phyloP scores from a whole-genome alignment of 2,797 vertebrate genomes.

The Sebastes kiyomatsui region DNA sequence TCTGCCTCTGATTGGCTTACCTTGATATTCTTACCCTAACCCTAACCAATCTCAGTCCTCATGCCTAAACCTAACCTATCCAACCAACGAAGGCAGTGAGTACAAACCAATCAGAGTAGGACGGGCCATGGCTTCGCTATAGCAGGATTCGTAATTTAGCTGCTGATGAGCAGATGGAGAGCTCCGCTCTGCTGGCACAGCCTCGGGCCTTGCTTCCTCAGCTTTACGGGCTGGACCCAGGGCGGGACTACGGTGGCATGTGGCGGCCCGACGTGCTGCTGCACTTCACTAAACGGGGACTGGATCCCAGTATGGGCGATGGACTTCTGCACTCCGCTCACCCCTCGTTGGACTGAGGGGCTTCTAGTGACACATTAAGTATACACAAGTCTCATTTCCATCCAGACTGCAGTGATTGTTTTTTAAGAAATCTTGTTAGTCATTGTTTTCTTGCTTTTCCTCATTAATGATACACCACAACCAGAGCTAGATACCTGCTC shows the following conservation, averaged over 20 bases:
- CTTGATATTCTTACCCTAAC: too few species aligned
- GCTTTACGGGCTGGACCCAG: not conserved
- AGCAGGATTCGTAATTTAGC: too few species aligned
- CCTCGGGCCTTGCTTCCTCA: not conserved
- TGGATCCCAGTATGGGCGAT: not conserved
- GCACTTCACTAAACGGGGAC: not conserved
- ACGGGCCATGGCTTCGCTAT: too few species aligned
- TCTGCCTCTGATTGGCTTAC: too few species aligned
- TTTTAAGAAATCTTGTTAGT: not conserved
- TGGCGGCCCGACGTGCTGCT: not conserved
- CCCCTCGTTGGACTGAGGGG: not conserved
- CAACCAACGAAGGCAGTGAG: too few species aligned
- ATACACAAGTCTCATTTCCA: not conserved
- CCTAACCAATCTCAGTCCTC: too few species aligned
- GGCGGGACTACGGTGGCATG: not conserved
- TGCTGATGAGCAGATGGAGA: rapidly evolving
- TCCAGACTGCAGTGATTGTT: not conserved
- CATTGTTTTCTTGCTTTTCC: not conserved
- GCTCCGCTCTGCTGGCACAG: not conserved
- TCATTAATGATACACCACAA: not conserved
- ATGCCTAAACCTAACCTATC: too few species aligned
- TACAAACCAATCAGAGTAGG: too few species aligned
- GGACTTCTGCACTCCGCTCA: not conserved
- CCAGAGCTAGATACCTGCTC: not conserved
- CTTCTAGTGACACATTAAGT: not conserved